A percentile compares a stretch with the other conserved stretches of the same genome.
Conservation (phyloP, 2,797 vertebrate genomes). For the Otus scops region DNA sequence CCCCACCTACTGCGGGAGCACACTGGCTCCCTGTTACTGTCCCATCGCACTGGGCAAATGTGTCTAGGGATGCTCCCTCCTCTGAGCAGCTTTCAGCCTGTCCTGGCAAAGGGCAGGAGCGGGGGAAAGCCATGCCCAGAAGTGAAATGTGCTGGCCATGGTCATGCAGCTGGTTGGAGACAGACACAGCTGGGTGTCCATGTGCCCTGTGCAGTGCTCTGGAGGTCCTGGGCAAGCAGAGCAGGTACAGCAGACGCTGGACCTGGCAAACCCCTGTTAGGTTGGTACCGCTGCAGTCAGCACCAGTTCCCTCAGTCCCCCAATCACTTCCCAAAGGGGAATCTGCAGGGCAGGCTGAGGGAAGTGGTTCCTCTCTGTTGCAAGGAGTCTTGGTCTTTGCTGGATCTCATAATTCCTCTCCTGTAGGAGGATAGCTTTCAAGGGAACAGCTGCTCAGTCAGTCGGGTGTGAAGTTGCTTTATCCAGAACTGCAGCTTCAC, state of each 20-base stretch:
- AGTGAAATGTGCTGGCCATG: neutral
- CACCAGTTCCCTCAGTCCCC: neutral
- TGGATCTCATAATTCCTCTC: neutral
- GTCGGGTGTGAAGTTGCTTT: neutral
- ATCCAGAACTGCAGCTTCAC: neutral
- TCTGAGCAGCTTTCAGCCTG: neutral
- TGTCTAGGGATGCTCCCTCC: neutral
- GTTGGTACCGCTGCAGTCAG: neutral
- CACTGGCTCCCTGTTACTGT: neutral
- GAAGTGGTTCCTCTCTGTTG: neutral
- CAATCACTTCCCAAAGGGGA: neutral
- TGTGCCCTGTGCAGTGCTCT: neutral
- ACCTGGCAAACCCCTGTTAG: neutral
- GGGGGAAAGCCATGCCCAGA: neutral
- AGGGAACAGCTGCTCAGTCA: no score
- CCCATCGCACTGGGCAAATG: neutral
- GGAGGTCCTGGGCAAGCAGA: neutral
- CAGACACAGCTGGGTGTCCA: neutral
- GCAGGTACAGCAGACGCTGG: neutral
- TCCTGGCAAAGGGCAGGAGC: neutral
- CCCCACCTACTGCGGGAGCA: no score
- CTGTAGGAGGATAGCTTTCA: neutral
- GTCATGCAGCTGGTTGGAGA: neutral
- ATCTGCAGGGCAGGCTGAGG: neutral
- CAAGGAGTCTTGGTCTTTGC: neutral